Base-by-base conservation (phyloP, 2,888 invertebrate species). In the Hypsopygia costalis region DNA sequence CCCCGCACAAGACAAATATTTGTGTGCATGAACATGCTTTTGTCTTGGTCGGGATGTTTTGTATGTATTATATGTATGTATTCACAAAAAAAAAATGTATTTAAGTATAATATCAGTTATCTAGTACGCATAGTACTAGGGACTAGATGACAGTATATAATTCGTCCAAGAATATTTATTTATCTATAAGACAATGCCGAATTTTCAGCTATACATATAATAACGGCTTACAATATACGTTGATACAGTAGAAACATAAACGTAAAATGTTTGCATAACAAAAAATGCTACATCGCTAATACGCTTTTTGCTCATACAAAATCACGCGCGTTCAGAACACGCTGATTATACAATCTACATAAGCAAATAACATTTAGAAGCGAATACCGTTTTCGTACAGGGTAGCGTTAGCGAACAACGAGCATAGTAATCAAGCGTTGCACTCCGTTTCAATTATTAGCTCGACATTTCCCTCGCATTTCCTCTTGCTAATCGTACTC, bases 391-490 rank as follows among this genome's bases (percentile, higher is more conserved):
- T 25, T 4, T 16, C 16, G 16, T 16, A 16, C 16, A 2, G 16
- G 25, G 25, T 25, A 25, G 3, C 7, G 16, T 16, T 4, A 25
- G 25, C 6, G 25, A 25, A 7, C 25, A 7, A 25, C 25, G 4
- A 6, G 25, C 29, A 35, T 11, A 38, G 27, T 27, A 31, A 38
- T 37, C 22, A 34, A 34, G 33, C 11, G 10, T 22, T 34, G 36
- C 34, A 29, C 12, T 20, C 36, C 29, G 29, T 41, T 44, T 40
- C 37, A 38, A 41, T 45, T 39, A 41, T 41, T 35, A 45, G 36
- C 31, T 36, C 20, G 34, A 36, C 27, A 37, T 40, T 40, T 27
- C 31, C 33, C 28, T 35, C 27, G 31, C 11, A 35, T 38, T 37
- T 35, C 34, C 16, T 43, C 33, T 31, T 28, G 34, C 36, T 37